Evolutionary conservation across 2,797 vertebrate genomes (phyloP).

Genomic region (Heliangelus exortis): DNA sequence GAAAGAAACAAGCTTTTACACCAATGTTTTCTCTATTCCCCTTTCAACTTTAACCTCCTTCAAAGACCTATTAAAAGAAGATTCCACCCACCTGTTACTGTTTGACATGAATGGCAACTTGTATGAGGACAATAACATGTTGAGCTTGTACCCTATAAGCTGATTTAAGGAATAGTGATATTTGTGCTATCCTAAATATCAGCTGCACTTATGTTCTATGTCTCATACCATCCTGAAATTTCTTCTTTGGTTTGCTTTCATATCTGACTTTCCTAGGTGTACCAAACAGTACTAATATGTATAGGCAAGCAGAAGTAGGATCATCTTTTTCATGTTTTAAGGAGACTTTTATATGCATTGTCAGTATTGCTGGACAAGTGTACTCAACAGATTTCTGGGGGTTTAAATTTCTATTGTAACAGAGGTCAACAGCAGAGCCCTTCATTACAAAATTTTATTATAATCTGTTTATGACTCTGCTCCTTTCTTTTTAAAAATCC

Average conservation of each 20-base stretch:
- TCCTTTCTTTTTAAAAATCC: neutral
- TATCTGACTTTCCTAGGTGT: neutral
- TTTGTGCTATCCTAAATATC: neutral
- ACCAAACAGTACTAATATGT: neutral
- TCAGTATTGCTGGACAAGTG: neutral
- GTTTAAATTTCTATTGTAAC: neutral
- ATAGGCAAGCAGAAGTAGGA: neutral
- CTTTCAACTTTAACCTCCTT: neutral
- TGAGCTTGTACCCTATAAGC: neutral
- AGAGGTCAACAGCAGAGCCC: neutral
- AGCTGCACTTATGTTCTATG: neutral
- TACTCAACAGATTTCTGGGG: neutral
- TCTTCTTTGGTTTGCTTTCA: neutral
- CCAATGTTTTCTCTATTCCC: neutral
- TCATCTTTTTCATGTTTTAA: neutral
- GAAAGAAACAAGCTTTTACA: neutral
- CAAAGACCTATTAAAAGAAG: neutral
- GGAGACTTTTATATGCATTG: fast-evolving
- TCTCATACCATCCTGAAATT: neutral
- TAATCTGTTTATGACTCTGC: neutral
- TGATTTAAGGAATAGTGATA: neutral
- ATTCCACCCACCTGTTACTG: neutral
- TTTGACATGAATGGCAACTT: neutral
- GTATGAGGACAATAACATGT: fast-evolving
- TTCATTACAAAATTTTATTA: neutral